Percentiles rank a stretch among this genome's conserved stretches.
These are phyloP conservation scores for Vireo altiloquus DNA, from an alignment of 2,113 vertebrate species.

Conservation along the genomic window DNA sequence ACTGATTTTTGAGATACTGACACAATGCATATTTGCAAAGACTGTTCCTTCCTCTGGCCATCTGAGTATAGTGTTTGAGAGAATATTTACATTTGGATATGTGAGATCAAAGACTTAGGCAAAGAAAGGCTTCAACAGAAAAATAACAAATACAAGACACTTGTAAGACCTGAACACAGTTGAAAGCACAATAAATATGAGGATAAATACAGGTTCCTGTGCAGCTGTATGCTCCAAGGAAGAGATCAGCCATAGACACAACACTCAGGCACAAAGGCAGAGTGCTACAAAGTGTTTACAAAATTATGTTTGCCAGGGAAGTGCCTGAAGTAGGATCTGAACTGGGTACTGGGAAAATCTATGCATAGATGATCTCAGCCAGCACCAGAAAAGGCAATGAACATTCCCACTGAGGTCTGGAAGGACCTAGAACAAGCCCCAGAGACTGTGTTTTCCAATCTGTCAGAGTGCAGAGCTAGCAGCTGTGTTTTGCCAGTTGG, in stretches of 20 bases:
- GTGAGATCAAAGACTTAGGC: slow-evolving; percentile 5
- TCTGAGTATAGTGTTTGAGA: neutral
- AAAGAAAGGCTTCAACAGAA: slow-evolving; percentile 17
- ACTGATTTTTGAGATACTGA: slow-evolving; percentile 28
- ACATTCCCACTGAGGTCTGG: neutral
- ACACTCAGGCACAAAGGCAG: neutral
- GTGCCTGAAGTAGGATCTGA: neutral
- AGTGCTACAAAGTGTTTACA: neutral
- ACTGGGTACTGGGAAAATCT: neutral
- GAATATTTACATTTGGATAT: neutral
- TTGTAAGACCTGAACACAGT: neutral
- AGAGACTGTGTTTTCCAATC: neutral
- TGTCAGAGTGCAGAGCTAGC: too few relatives aligned
- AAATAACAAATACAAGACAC: slow-evolving; percentile 26
- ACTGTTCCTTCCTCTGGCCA: slow-evolving; percentile 16
- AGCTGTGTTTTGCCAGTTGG: neutral
- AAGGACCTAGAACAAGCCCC: neutral
- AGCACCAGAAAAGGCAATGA: neutral
- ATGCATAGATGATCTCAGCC: neutral
- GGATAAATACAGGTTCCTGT: slow-evolving; percentile 5
- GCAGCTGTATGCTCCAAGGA: neutral
- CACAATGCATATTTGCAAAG: slow-evolving; percentile 24
- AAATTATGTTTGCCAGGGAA: neutral
- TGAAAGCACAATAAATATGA: neutral
- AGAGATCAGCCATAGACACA: neutral